phyloP scores from a whole-genome alignment of 2,797 vertebrate genomes.

The Poecilia wingei region DNA sequence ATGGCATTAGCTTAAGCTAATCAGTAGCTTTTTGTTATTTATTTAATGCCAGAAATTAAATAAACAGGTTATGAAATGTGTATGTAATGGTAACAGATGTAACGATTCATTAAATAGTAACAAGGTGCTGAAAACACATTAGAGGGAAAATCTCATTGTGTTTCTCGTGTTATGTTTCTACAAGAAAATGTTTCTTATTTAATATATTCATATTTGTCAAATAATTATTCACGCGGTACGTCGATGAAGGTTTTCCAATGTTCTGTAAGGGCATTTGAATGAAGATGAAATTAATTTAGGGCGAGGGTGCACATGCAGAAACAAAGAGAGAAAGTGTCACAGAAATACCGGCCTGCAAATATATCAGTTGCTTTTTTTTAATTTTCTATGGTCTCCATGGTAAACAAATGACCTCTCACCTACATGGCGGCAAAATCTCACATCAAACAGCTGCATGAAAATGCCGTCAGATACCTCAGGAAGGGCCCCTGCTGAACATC shows the following conservation, averaged over 20 bases:
- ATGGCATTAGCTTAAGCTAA: background rate
- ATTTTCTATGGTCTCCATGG: constrained; percentile 40
- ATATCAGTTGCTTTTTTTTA: constrained; percentile 20
- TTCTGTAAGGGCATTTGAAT: constrained; percentile 79
- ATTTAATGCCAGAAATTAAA: background rate
- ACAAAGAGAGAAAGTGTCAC: background rate
- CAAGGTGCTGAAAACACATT: constrained; percentile 19
- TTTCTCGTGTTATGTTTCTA: constrained; percentile 30
- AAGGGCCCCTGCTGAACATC: constrained; percentile 70
- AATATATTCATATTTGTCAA: constrained; percentile 26
- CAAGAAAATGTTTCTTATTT: constrained; percentile 35
- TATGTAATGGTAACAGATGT: background rate
- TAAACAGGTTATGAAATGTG: background rate
- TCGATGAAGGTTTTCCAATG: constrained; percentile 17
- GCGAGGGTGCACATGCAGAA: constrained; percentile 10
- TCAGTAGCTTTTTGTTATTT: background rate
- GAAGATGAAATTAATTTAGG: constrained; percentile 38
- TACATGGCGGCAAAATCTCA: constrained; percentile 21
- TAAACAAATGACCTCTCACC: constrained; percentile 39
- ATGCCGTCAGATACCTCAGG: constrained; percentile 53
- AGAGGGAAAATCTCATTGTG: background rate
- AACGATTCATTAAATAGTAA: constrained; percentile 10
- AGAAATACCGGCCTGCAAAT: constrained; percentile 8
- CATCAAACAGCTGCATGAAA: constrained; percentile 14
- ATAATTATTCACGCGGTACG: constrained; percentile 9